Base-by-base conservation (phyloP, 2,797 vertebrate genomes). In the Mallotus villosus region DNA sequence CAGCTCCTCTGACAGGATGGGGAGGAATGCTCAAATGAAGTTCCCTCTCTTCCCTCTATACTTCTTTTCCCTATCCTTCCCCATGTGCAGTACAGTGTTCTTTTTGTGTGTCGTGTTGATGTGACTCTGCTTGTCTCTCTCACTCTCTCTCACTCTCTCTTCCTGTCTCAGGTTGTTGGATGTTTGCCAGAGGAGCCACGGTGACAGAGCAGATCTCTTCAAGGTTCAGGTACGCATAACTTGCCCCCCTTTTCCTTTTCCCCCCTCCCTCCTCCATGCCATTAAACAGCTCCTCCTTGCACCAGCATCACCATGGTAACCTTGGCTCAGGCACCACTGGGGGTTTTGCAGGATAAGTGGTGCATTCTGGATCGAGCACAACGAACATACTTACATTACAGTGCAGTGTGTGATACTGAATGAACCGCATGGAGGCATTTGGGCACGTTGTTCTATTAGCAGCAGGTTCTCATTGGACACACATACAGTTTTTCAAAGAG, bases 121-220 rank as follows among this genome's bases (percentile, higher is more conserved):
- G 41, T 14, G 9, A 46, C 17, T 19, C 17, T 55, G 16, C 19
- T 17, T 55, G 17, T 55, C 19, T 32, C 46, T 27, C 24, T 32
- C 5, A n/a, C 7, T 29, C 11, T 25, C 12, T 14, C 19, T 60
- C 14, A 29, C 21, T 22, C 0, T 63, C 7, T 81, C 29, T 75
- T 2, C 75, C 41, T 71, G 74, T 66, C 16, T 62, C 80, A 97
- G 96, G 86, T 76, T 97, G 79, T 66, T 97, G 91, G 94, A 96
- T 24, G 90, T 97, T 80, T 92, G 92, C 84, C 94, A 95, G 84
- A 93, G 95, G 78, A 91, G 90, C 27, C 83, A 87, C 11, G 90
- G 92, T 72, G 90, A 93, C 86, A 94, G 87, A 1, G 90, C 92
- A 5, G 92, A 95, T 62, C 91, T 97, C 71, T 96, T 96, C 84